These are phyloP conservation scores for Phenganax marumi DNA, from an alignment of 92 coral and sea anemone species.

Conservation along the genomic window DNA sequence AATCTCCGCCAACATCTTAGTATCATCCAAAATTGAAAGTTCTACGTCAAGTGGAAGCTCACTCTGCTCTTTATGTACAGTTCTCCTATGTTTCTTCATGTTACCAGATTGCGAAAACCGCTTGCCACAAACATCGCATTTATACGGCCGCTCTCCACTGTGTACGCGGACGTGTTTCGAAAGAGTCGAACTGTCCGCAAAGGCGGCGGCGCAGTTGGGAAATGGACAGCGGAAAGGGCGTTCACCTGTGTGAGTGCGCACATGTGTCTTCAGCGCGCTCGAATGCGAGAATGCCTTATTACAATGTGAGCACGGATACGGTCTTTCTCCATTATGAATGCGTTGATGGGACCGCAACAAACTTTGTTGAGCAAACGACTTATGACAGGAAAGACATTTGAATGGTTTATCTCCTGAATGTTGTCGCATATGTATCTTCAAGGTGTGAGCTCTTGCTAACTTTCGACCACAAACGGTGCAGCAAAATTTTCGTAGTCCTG, in stretches of 20 bases:
- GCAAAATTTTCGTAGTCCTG: neutral
- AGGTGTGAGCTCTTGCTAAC: constrained; percentile 9
- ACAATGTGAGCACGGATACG: constrained; percentile 16
- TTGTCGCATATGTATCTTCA: constrained; percentile 31
- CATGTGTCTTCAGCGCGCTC: constrained; percentile 30
- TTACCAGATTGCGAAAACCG: constrained; percentile 42
- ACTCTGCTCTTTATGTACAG: neutral
- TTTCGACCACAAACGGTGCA: constrained; percentile 3
- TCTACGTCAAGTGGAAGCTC: neutral
- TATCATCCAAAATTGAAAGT: neutral
- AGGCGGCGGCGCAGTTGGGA: constrained; percentile 8
- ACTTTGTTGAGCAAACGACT: constrained; percentile 25
- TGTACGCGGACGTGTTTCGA: constrained; percentile 33
- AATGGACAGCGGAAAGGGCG: constrained; percentile 22
- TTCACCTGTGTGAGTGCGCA: constrained; percentile 33
- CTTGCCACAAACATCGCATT: constrained; percentile 28
- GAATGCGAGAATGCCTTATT: constrained; percentile 18
- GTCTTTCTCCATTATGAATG: constrained; percentile 26
- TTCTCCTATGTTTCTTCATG: constrained; percentile 35
- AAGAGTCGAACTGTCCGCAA: constrained; percentile 36
- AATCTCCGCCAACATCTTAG: neutral
- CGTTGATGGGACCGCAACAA: constrained; percentile 20
- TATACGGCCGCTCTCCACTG: constrained; percentile 29
- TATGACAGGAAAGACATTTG: constrained; percentile 15
- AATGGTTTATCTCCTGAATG: constrained; percentile 32